Percentiles rank a stretch among this genome's conserved stretches.
These are phyloP conservation scores for Harpagus bidentatus DNA, from an alignment of 2,113 vertebrate species.

Conservation along the genomic window DNA sequence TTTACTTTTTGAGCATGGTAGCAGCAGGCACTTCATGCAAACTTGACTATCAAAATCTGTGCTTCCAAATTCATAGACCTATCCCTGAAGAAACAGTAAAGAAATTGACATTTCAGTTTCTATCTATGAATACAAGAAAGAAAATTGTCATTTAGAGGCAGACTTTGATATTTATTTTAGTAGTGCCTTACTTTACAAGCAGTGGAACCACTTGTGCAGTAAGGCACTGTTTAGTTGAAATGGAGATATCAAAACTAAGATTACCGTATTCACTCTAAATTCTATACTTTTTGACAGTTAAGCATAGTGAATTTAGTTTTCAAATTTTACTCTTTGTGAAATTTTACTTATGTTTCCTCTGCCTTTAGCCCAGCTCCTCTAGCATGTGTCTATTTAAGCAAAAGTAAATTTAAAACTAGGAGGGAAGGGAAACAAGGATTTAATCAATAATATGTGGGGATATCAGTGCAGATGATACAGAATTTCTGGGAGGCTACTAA, in stretches of 20 bases:
- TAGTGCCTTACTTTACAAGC: not conserved
- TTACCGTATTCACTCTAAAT: not conserved
- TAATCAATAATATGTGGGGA: not conserved
- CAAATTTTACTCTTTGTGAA: not conserved
- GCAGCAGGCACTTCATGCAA: not conserved
- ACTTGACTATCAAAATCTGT: not conserved
- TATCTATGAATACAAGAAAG: not conserved
- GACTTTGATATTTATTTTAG: not conserved
- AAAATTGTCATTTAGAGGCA: not conserved
- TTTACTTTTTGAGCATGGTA: constrained; percentile 19
- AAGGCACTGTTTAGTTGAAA: not conserved
- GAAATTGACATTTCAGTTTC: not conserved
- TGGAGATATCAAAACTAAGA: not conserved
- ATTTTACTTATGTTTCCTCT: not conserved
- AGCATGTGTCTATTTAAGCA: not conserved
- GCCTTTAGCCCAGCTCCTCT: not conserved
- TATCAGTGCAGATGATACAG: not conserved
- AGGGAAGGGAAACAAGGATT: not conserved
- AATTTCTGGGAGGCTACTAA: not conserved
- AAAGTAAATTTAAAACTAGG: not conserved
- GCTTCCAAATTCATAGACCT: not conserved
- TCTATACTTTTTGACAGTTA: not conserved
- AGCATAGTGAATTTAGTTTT: not conserved
- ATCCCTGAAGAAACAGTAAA: not conserved
- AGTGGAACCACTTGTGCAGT: not conserved